Conservation (phyloP, 2,888 invertebrate genomes). For the Tachystola acroxantha region DNA sequence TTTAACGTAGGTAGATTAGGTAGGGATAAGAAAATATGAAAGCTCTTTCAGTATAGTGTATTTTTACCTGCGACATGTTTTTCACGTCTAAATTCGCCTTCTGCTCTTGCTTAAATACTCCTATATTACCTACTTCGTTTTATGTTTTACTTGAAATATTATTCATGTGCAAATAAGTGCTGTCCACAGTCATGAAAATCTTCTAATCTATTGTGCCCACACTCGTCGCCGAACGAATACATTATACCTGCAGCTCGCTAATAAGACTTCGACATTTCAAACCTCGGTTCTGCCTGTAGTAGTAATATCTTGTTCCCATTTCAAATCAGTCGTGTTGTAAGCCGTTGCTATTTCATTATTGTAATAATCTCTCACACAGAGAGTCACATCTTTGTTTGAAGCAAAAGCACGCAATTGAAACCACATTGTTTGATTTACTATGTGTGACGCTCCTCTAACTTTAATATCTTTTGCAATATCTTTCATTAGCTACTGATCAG, state of each 20-base stretch:
- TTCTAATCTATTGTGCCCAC: slow-evolving; percentile 1
- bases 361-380: slow-evolving; percentile 4
- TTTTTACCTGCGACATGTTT: too few relatives aligned
- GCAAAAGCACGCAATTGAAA: background rate
- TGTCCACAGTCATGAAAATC: slow-evolving; percentile 7
- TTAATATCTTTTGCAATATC: background rate
- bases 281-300: background rate
- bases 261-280: background rate
- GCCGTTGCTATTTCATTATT: slow-evolving; percentile 8
- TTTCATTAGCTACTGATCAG: slow-evolving; percentile 13
- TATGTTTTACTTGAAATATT: too few relatives aligned
- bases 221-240: background rate
- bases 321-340: slow-evolving; percentile 10
- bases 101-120: too few relatives aligned
- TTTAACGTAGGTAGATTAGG: too few relatives aligned
- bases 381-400: background rate
- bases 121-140: too few relatives aligned
- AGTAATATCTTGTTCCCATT: slow-evolving; percentile 3
- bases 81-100: too few relatives aligned
- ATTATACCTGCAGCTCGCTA: background rate
- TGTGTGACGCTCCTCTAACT: too few relatives aligned
- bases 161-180: background rate
- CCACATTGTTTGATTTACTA: background rate
- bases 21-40: too few relatives aligned
- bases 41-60: too few relatives aligned